Evolutionary conservation across 1,140 invertebrate species (phyloP), one percentile per base, ranked within the genome.

Genomic region (Euwallacea fornicatus): DNA sequence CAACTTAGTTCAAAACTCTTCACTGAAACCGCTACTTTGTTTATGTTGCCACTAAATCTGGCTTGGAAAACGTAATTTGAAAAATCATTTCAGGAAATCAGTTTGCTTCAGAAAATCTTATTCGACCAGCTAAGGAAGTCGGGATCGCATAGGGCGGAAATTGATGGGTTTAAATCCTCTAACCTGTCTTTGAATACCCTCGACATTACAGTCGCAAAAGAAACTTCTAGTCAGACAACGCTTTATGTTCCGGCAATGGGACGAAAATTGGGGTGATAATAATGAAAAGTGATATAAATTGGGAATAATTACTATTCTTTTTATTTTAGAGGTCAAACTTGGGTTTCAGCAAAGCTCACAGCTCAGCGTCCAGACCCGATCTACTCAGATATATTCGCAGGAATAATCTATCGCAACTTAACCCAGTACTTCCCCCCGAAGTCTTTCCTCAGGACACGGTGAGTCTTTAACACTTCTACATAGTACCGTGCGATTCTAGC

Each of bases 381-480:
- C 7, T 63, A 50, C 33, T 59, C 54, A 50, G 47, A 71, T 59
- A 67, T 74, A 3, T 69, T 63, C 21, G 77, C 21, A 6, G 64
- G 66, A 15, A 56, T 85, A 8, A 81, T 84, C 50, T 87, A 85
- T 72, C 84, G 82, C 74, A 85, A 86, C 72, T 76, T 87, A 42
- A 81, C 83, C 7, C 76, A 79, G 44, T 86, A 86, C 73, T 80
- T 86, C 63, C 85, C 84, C 15, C 76, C 74, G n/a, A 76, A 84
- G 3, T 84, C 83, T 42, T 80, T 85, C 15, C 82, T 83, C 46
- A 82, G 86, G 75, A 76, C 85, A 11, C 81, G 82, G 86, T 87
- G 78, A 84, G 83, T 82, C 70, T 33, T 33, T 33, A 33, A 33
- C 21, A 33, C 21, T 33, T 4, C 21, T 33, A n/a, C n/a, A n/a